Evolutionary conservation across 1,140 invertebrate species (phyloP).

Genomic region (Drosophila bocqueti): DNA sequence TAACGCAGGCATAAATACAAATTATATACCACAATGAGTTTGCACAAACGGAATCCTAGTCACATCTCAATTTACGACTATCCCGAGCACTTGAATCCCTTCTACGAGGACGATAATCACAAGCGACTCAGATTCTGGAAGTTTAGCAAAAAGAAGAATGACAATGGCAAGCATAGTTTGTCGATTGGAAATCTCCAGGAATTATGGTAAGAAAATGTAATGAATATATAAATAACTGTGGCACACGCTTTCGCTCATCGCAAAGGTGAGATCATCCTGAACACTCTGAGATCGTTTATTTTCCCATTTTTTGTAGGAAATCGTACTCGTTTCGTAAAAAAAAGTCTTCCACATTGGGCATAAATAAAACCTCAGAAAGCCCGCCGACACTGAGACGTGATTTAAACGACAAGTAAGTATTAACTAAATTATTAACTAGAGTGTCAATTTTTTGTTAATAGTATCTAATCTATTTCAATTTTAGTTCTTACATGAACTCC

Average conservation of each 20-base stretch:
- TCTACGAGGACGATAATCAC: slow-evolving; percentile 88
- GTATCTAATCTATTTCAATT: background rate
- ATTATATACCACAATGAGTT: slow-evolving; percentile 46
- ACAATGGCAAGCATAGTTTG: slow-evolving; percentile 86
- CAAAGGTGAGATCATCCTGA: slow-evolving; percentile 2
- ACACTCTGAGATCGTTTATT: background rate
- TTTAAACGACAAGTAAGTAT: slow-evolving; percentile 38
- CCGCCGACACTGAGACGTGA: slow-evolving; percentile 69
- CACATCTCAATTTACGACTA: slow-evolving; percentile 88
- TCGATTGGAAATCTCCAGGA: slow-evolving; percentile 86
- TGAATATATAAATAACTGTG: slow-evolving; percentile 12
- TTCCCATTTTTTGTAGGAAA: slow-evolving; percentile 47
- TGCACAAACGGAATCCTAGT: slow-evolving; percentile 71
- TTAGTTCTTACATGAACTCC: slow-evolving; percentile 33
- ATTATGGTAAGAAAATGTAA: slow-evolving; percentile 84
- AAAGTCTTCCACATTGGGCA: slow-evolving; percentile 82
- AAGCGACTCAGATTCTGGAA: slow-evolving; percentile 87
- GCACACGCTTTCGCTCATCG: background rate
- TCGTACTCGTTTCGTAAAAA: slow-evolving; percentile 82
- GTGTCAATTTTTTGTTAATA: background rate
- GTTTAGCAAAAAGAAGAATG: slow-evolving; percentile 75
- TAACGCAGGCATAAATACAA: slow-evolving; percentile 48
- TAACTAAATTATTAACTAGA: background rate
- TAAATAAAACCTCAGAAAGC: slow-evolving; percentile 85
- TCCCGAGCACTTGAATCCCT: slow-evolving; percentile 90